These are phyloP conservation scores for Leptogaster cylindrica DNA, from an alignment of 2,888 invertebrate species.

Conservation along the genomic window DNA sequence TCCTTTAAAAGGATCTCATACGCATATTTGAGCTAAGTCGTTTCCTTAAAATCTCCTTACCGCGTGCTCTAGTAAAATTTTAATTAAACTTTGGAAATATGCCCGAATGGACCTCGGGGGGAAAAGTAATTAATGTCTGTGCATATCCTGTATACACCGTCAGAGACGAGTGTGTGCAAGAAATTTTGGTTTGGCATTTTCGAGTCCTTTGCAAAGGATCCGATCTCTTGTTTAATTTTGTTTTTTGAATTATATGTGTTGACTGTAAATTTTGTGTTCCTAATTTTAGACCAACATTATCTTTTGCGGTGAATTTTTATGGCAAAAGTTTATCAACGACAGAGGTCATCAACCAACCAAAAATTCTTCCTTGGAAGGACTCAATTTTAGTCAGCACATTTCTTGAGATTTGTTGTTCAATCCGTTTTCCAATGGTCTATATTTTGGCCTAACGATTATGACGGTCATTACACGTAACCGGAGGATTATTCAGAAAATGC, in stretches of 20 bases:
- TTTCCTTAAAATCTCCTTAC: background rate
- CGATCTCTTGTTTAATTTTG: no score
- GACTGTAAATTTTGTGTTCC: slow-evolving; percentile 16
- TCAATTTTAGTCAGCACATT: slow-evolving; percentile 5
- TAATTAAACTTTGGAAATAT: slow-evolving; percentile 32
- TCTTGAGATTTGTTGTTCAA: slow-evolving; percentile 24
- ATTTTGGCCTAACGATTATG: slow-evolving; percentile 19
- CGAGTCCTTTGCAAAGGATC: slow-evolving; percentile 15
- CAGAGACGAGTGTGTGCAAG: slow-evolving; percentile 20
- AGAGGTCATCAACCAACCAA: slow-evolving; percentile 20
- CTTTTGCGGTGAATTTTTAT: no score
- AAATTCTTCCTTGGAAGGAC: slow-evolving; percentile 23
- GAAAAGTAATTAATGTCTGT: slow-evolving; percentile 34
- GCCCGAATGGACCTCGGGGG: slow-evolving; percentile 37
- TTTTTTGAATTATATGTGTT: no score
- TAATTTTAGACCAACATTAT: slow-evolving; percentile 32
- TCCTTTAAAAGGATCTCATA: slow-evolving; percentile 33
- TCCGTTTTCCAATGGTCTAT: slow-evolving; percentile 17
- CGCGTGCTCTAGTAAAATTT: slow-evolving; percentile 27
- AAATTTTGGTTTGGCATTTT: background rate
- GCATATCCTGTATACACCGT: slow-evolving; percentile 29
- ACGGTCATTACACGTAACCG: slow-evolving; percentile 22
- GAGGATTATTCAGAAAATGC: slow-evolving; percentile 24
- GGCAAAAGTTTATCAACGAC: slow-evolving; percentile 27
- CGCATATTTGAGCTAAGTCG: slow-evolving; percentile 26